Percentiles rank a stretch among this genome's conserved stretches.
Evolutionary conservation across 2,113 vertebrate genomes (phyloP).

Genomic region (Leptobrachium leishanense): DNA sequence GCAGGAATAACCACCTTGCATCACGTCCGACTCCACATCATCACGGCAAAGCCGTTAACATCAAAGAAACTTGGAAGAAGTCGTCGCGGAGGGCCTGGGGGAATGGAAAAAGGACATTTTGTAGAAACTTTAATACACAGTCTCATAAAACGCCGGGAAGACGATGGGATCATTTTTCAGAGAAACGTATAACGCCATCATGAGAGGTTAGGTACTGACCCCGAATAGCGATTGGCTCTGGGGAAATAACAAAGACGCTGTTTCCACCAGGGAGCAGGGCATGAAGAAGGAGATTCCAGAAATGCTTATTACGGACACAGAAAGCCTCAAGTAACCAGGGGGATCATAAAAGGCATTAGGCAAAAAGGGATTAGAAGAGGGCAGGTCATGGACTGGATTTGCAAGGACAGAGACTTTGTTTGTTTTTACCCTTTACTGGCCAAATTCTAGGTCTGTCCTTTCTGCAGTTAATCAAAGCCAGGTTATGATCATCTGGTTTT

Average conservation of each 20-base stretch:
- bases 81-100: too few species aligned
- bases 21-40: too few species aligned
- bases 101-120: background rate
- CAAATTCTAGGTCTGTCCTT: too few species aligned
- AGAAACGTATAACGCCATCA: slow-evolving; percentile 27
- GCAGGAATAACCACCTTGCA: too few species aligned
- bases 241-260: slow-evolving; percentile 25
- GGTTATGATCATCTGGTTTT: too few species aligned
- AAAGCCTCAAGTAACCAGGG: background rate
- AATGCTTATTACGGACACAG: slow-evolving; percentile 19
- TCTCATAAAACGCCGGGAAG: too few species aligned
- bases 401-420: background rate
- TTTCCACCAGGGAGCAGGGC: slow-evolving; percentile 19
- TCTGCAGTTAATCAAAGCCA: too few species aligned
- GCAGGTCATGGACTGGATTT: slow-evolving; percentile 5
- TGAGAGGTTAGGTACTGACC: slow-evolving; percentile 4
- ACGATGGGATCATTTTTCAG: slow-evolving; percentile 20
- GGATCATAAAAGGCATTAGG: background rate
- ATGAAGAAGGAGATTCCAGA: background rate
- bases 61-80: too few species aligned
- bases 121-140: background rate
- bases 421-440: too few species aligned
- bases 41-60: too few species aligned
- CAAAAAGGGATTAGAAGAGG: background rate
- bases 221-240: slow-evolving; percentile 1